Evolutionary conservation across 2,797 vertebrate genomes (phyloP).

Genomic region (Notoglanidium macrostoma): DNA sequence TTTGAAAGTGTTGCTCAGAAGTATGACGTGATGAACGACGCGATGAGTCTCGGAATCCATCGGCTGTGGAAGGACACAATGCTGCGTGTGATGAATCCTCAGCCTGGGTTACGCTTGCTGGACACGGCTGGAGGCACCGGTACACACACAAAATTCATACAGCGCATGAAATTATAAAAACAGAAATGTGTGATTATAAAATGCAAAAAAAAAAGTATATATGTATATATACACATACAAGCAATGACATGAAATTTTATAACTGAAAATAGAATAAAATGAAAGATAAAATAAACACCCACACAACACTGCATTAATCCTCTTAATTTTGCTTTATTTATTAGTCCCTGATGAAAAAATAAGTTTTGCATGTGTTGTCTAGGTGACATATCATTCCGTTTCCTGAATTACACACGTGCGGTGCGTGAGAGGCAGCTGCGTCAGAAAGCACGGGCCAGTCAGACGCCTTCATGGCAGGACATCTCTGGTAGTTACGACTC

Average conservation of each 20-base stretch:
- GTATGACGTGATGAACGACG: constrained; percentile 97
- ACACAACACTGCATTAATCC: background rate
- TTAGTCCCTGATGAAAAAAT: background rate
- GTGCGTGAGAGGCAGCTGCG: constrained; percentile 71
- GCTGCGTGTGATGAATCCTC: constrained; percentile 84
- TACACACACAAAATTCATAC: constrained; percentile 57
- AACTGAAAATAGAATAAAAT: background rate
- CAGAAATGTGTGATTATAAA: too few relatives aligned
- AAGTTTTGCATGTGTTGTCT: background rate
- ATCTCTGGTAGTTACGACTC: constrained; percentile 75
- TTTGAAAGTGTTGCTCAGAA: constrained; percentile 94
- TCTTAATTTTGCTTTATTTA: background rate
- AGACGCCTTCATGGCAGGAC: constrained; percentile 86
- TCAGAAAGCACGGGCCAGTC: constrained; percentile 65
- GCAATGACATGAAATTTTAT: background rate
- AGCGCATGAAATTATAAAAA: background rate
- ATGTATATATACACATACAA: background rate
- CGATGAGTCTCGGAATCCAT: constrained; percentile 93
- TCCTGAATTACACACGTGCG: constrained; percentile 83
- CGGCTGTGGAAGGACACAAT: constrained; percentile 92
- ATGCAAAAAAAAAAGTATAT: background rate
- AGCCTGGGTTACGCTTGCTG: constrained; percentile 84
- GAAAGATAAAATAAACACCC: background rate
- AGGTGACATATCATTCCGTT: constrained; percentile 96
- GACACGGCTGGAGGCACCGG: constrained; percentile 96